These are phyloP conservation scores for Oxygymnocypris stewartii DNA, from an alignment of 2,113 vertebrate species.

Conservation along the genomic window DNA sequence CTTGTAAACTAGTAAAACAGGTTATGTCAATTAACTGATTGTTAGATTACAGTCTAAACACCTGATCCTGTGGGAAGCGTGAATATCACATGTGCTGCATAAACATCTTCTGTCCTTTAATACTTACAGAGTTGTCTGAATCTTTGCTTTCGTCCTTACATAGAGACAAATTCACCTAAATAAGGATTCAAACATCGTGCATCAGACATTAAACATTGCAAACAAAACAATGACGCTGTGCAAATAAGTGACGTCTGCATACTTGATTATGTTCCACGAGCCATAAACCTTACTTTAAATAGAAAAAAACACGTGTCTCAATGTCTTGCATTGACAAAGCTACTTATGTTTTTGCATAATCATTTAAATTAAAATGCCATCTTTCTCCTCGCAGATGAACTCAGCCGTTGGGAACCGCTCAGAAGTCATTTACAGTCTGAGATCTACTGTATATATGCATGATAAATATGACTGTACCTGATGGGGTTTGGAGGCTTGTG, in stretches of 20 bases:
- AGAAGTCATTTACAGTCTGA: background rate
- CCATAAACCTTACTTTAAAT: too few relatives aligned
- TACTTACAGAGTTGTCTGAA: background rate
- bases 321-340: background rate
- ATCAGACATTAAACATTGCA: background rate
- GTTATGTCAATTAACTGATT: too few relatives aligned
- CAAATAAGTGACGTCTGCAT: background rate
- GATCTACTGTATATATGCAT: too few relatives aligned
- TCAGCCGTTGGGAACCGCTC: too few relatives aligned
- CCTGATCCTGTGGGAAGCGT: background rate
- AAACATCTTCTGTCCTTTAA: too few relatives aligned
- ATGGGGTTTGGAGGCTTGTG: background rate
- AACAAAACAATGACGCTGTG: too few relatives aligned
- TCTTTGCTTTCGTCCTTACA: background rate
- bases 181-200: background rate
- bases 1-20: too few relatives aligned
- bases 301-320: background rate
- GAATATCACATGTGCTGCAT: too few relatives aligned
- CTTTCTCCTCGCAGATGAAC: too few relatives aligned
- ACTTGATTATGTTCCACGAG: background rate
- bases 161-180: background rate
- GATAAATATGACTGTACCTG: background rate
- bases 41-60: too few relatives aligned
- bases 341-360: background rate
- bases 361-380: background rate